Conservation (phyloP, 2,888 invertebrate genomes). For the Panzeria rudis region DNA sequence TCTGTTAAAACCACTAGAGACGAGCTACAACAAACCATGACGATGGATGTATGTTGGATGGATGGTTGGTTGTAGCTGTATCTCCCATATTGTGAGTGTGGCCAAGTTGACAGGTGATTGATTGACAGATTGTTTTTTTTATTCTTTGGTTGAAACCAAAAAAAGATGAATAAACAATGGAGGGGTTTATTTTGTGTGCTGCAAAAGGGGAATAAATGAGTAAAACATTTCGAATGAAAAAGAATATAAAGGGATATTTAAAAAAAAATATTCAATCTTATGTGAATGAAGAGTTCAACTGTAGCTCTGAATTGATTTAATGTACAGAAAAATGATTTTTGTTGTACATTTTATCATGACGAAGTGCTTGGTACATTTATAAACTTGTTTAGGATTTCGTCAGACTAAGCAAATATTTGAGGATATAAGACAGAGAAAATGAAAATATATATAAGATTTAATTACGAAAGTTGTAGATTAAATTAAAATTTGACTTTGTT, state of each 20-base stretch:
- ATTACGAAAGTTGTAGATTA: too few relatives aligned
- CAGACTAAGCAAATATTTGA: neutral
- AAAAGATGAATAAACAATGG: conserved; percentile 31
- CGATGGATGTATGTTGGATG: conserved; percentile 31
- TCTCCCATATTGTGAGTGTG: conserved; percentile 73
- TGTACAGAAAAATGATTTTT: neutral
- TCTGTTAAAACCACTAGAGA: conserved; percentile 44
- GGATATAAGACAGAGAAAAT: too few relatives aligned
- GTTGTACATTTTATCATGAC: neutral
- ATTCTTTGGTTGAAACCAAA: conserved; percentile 25
- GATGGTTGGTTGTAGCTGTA: conserved; percentile 42
- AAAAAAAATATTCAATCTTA: conserved; percentile 14
- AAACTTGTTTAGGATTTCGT: neutral
- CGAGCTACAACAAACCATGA: neutral
- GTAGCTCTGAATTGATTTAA: conserved; percentile 30
- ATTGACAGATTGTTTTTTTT: conserved; percentile 78
- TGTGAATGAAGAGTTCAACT: conserved; percentile 62
- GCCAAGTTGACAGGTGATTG: conserved; percentile 81
- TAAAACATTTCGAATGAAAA: conserved; percentile 55
- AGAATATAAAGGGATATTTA: conserved; percentile 24
- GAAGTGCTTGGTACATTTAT: neutral
- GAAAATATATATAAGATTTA: too few relatives aligned
- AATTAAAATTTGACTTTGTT: too few relatives aligned
- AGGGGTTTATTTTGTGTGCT: conserved; percentile 26
- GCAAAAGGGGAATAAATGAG: conserved; percentile 17